Evolutionary conservation across 2,113 vertebrate genomes (phyloP), one percentile per base, ranked within the genome.

Genomic region (Excalfactoria chinensis): DNA sequence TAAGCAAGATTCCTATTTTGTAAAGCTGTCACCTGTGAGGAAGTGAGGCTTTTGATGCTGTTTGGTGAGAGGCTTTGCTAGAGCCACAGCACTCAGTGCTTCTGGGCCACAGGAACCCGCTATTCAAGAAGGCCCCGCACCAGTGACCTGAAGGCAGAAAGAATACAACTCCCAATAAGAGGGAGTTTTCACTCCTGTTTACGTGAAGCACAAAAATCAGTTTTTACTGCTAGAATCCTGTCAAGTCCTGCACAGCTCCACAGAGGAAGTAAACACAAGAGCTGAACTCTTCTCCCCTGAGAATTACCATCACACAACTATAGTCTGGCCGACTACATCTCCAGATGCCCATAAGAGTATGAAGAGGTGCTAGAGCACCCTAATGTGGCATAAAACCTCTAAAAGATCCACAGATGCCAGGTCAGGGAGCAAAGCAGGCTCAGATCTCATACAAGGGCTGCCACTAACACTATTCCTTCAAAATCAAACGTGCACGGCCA

Each of bases 281-380:
- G 32, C 11, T 60, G 28, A 77, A 28, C 9, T 43, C 22, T 64
- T 35, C 13, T 81, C 88, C 56, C 71, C 86, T 35, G 11, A 83
- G 32, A 83, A 55, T 4, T 40, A 41, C 30, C 46, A 35, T 26
- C 32, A 25, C 16, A 15, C 32, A 71, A 30, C 21, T 59, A 77
- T 60, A 81, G 7, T 81, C 25, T 17, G 13, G 62, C 51, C 17
- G 30, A 67, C 17, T 64, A 81, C 49, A 88, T 11, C 69, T 79
- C 48, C 46, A 49, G 0, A 0, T 66, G 32, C 44, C 35, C n/a
- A 0, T 10, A 49, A 60, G 43, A 55, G 32, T 43, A 19, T 1
- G 12, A 84, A 86, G 8, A 85, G 23, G 41, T 51, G 32, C 30
- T 43, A 37, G 21, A 86, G 20, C 4, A 68, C 32, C 40, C 15